Base-by-base conservation (phyloP, 2,888 invertebrate genomes). In the Microplitis manilae region DNA sequence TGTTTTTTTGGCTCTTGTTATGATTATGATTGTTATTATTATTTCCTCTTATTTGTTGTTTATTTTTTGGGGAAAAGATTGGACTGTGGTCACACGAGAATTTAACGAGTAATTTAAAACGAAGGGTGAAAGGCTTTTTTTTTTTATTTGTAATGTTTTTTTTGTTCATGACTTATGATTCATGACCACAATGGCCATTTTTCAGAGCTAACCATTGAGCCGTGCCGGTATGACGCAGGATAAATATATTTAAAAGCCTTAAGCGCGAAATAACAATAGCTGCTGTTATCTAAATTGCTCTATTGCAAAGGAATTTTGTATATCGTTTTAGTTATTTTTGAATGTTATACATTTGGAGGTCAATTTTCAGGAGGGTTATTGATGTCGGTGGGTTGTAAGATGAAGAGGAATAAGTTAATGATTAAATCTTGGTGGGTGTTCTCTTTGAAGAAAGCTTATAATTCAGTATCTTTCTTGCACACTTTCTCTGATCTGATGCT, bases 391-490 rank as follows among this genome's bases (percentile, higher is more conserved):
- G 30, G 30, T 30, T 30, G 30, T 30, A 30, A 9, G 50, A 8
- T 50, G 4, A 50, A 50, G 50, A 50, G 70, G 76, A 73, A 77
- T 83, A 81, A 79, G 78, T 78, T 75, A 83, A 81, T 81, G 81
- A 85, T 83, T 82, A 81, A 81, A 80, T 83, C 85, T 77, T 79
- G 83, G 83, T 86, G 86, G 86, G 86, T 86, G 86, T 86, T 85
- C 85, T 80, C 39, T 20, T 61, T 71, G 74, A 64, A 65, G 60
- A 61, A 64, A 73, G 73, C 61, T 17, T n/a, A n/a, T 40, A 50
- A 40, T 50, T 71, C 73, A 67, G 41, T 17, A 61, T 75, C 75
- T 72, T 38, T 50, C 76, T 73, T 40, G 74, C 78, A 69, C 78
- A 78, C 77, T 79, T 73, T 75, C 76, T 70, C 77, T 41, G 39